Evolutionary conservation across 2,113 vertebrate genomes (phyloP).

Genomic region (Antechinus flavipes): DNA sequence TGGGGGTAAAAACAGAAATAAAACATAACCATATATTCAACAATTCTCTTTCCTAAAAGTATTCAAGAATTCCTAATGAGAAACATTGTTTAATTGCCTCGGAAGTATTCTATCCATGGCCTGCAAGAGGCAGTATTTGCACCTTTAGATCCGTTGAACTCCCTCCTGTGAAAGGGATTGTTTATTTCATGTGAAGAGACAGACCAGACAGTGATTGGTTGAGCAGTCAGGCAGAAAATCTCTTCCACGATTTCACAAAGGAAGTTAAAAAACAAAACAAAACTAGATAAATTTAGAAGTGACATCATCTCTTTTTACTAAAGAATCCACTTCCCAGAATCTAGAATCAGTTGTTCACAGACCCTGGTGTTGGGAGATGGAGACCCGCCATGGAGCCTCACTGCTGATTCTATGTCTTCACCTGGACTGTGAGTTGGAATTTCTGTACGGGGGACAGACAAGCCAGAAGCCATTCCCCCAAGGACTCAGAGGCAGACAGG

Average conservation of each 20-base stretch:
- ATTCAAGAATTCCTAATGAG: background rate
- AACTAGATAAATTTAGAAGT: background rate
- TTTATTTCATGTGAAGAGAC: background rate
- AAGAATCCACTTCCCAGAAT: background rate
- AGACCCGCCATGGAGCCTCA: background rate
- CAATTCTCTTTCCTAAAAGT: background rate
- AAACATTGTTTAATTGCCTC: background rate
- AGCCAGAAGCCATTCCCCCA: background rate
- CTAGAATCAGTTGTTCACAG: background rate
- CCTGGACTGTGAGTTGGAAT: slow-evolving; percentile 56
- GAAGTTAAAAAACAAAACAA: background rate
- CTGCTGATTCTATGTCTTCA: slow-evolving; percentile 56
- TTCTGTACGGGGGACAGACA: background rate
- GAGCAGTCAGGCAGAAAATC: too few species aligned
- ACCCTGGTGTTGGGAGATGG: background rate
- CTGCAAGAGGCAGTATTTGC: background rate
- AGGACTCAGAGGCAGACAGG: background rate
- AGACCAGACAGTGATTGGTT: too few species aligned
- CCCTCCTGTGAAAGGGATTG: background rate
- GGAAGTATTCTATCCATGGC: background rate
- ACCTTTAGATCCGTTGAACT: background rate
- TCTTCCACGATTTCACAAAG: too few species aligned
- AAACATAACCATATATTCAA: background rate
- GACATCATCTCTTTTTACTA: background rate
- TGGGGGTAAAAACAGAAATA: background rate